Evolutionary conservation across 53 echinoderm and acorn worm genomes (phyloP), one percentile per base, ranked within the genome.

Genomic region (Holothuria scabra): DNA sequence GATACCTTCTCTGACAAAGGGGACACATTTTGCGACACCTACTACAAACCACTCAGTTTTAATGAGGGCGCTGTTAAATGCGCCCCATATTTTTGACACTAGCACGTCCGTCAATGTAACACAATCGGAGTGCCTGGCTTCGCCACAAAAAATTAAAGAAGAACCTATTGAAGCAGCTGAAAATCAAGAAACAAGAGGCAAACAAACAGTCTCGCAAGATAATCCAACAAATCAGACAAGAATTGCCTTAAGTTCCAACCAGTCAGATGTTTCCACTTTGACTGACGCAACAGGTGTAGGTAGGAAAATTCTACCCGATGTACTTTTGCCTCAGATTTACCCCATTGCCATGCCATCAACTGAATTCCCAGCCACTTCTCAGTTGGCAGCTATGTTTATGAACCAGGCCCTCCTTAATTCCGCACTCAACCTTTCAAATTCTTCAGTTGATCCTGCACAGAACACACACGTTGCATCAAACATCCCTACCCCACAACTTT

Each of bases 271-370:
- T 26, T 88, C 90, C 30, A 88, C 92, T 20, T 86, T 95, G 81
- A 92, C 95, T 2, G 95, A 95, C 59, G 87, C 91, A 60, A 91
- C 90, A 1, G 92, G 86, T 1, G 74, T 80, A 30, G 90, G 90
- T 8, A 85, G 90, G 72, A 95, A 95, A 76, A 90, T 93, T 74
- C 75, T 90, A 25, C 91, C 88, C 44, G 93, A 93, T 16, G 48
- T 91, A 63, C 76, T 93, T 12, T 58, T 93, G 38, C 90, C 90
- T 67, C 93, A 88, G 75, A 86, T 93, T 49, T 80, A 70, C 61
- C 85, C 90, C 16, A 71, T 85, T 31, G 90, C 81, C 60, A 31
- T 85, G 62, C 81, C 81, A 8, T 67, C 81, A 7, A 5, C 85
- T 26, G 90, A 79, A 56, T 44, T 72, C 13, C 30, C 85, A 11